phyloP scores from a whole-genome alignment of 2,888 invertebrate species.

The Acholoe squamosa region DNA sequence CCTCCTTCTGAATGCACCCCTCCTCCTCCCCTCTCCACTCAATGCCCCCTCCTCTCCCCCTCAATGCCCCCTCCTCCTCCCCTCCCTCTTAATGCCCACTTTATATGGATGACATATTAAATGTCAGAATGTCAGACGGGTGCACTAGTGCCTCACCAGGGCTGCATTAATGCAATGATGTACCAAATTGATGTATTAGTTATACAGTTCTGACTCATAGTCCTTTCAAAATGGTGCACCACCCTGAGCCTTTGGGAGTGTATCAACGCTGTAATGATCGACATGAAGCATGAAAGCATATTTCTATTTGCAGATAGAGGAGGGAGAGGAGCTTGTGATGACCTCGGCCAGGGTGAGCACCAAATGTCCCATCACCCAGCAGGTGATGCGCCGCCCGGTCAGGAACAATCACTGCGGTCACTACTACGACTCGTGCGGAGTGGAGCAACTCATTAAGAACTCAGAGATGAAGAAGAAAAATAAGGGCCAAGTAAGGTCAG shows the following conservation, averaged over 20 bases:
- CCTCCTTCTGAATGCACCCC: neutral
- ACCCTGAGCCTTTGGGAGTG: too few relatives aligned
- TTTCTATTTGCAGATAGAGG: neutral
- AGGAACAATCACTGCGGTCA: neutral
- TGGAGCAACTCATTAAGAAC: neutral
- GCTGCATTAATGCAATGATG: too few relatives aligned
- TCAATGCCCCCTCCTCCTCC: neutral
- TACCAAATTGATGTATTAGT: too few relatives aligned
- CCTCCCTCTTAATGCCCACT: neutral
- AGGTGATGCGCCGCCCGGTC: neutral
- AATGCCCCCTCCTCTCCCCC: neutral
- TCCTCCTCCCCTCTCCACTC: neutral
- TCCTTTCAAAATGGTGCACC: too few relatives aligned
- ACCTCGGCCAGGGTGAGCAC: neutral
- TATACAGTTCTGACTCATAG: too few relatives aligned
- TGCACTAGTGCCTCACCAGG: too few relatives aligned
- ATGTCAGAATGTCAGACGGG: too few relatives aligned
- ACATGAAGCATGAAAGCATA: too few relatives aligned
- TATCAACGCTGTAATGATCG: too few relatives aligned
- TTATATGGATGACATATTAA: too few relatives aligned
- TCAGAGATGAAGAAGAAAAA: neutral
- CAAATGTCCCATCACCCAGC: neutral
- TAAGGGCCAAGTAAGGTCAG: too few relatives aligned
- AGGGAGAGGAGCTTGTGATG: conserved; percentile 5
- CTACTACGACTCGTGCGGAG: neutral